A percentile compares a stretch with the other conserved stretches of the same genome.
These are phyloP conservation scores for Rhinophrynus dorsalis DNA, from an alignment of 2,797 vertebrate genomes.

Conservation along the genomic window DNA sequence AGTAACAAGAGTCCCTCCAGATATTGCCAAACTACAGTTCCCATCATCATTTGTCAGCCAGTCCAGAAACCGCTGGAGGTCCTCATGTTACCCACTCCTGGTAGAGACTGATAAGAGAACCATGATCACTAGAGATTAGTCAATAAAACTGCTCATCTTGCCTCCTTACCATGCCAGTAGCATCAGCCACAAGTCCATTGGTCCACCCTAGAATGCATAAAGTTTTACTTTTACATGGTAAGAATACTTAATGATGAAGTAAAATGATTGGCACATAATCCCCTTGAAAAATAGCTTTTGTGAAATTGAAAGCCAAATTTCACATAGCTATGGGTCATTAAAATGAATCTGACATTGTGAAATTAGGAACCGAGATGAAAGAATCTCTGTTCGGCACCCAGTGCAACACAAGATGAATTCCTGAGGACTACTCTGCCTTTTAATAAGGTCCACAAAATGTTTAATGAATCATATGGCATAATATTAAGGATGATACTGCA, in stretches of 20 bases:
- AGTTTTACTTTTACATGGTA: slow-evolving; percentile 1
- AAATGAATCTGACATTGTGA: slow-evolving; percentile 16
- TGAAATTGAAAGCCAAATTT: slow-evolving; percentile 9
- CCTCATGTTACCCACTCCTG: too few relatives aligned
- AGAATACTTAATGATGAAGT: slow-evolving; percentile 23
- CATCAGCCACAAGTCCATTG: too few relatives aligned
- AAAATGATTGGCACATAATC: slow-evolving; percentile 20
- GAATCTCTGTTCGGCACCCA: slow-evolving; percentile 13
- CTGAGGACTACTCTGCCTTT: slow-evolving; percentile 2
- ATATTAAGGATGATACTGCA: neutral
- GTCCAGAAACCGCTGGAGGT: too few relatives aligned
- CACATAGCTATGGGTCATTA: slow-evolving; percentile 2
- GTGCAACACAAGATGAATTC: slow-evolving; percentile 9
- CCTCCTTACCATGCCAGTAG: too few relatives aligned
- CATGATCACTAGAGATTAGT: too few relatives aligned
- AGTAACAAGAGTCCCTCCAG: too few relatives aligned
- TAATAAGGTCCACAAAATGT: slow-evolving; percentile 38
- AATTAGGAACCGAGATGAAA: slow-evolving; percentile 32
- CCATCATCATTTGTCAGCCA: too few relatives aligned
- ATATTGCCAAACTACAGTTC: too few relatives aligned
- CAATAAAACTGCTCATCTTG: too few relatives aligned
- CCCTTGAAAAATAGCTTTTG: slow-evolving; percentile 9
- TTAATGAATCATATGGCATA: slow-evolving; percentile 29
- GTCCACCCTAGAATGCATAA: too few relatives aligned
- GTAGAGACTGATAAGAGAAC: too few relatives aligned